Conservation (phyloP, 30 jellyfish, hydroid and myxozoan genomes). For the Haliclystus octoradiatus region DNA sequence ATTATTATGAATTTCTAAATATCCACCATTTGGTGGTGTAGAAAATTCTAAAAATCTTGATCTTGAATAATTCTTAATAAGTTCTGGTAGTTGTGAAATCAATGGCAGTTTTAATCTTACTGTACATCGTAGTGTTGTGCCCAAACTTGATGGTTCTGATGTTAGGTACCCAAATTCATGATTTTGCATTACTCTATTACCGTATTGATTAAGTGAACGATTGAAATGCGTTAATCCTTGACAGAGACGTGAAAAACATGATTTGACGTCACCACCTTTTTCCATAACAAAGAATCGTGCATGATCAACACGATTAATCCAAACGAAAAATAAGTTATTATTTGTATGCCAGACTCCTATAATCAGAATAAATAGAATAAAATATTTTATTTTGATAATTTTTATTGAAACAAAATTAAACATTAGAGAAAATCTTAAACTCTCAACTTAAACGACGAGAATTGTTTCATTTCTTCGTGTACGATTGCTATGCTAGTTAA, state of each 20-base stretch:
- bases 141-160: not conserved
- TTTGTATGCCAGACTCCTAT: not conserved
- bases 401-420: too few species aligned
- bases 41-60: too few species aligned
- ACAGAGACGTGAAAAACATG: conserved; percentile 59
- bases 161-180: not conserved
- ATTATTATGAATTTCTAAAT: too few species aligned
- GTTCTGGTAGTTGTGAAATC: not conserved
- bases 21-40: too few species aligned
- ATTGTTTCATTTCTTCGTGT: too few species aligned
- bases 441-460: too few species aligned
- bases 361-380: too few species aligned
- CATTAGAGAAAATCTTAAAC: too few species aligned
- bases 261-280: conserved; percentile 49
- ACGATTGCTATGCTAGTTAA: too few species aligned
- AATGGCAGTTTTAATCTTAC: not conserved
- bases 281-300: not conserved
- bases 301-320: not conserved
- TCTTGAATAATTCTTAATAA: too few species aligned
- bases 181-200: not conserved
- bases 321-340: not conserved
- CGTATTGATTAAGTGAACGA: not conserved
- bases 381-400: too few species aligned
- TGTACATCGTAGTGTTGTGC: not conserved
- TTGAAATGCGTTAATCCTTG: conserved; percentile 6